Evolutionary conservation across 2,113 vertebrate genomes (phyloP).

Genomic region (Recurvirostra avosetta): DNA sequence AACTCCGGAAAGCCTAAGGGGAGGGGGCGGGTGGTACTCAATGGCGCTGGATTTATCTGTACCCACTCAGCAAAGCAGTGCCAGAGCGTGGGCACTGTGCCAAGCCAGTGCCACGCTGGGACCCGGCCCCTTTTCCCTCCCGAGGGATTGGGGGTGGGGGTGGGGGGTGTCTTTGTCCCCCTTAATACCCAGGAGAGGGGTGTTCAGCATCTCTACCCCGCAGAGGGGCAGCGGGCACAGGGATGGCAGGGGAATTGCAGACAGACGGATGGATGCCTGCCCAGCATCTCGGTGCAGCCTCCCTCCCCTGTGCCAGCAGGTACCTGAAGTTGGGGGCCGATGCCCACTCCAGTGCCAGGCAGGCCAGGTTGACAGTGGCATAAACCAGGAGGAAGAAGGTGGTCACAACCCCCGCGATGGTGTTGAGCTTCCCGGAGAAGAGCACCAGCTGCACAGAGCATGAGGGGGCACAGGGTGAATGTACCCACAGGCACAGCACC

Average conservation of each 20-base stretch:
- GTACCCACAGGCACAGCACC: not conserved
- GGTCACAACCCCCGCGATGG: slow-evolving; percentile 87
- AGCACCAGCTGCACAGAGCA: slow-evolving; percentile 80
- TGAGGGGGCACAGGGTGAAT: not conserved
- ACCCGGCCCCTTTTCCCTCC: not conserved
- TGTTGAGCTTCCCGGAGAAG: slow-evolving; percentile 92
- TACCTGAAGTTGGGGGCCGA: slow-evolving; percentile 92
- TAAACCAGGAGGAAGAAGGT: slow-evolving; percentile 92
- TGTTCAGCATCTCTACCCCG: not conserved
- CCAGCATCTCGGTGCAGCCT: not conserved
- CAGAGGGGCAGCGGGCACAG: not conserved
- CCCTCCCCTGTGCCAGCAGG: not conserved
- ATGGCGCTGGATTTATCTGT: not conserved
- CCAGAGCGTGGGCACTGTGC: not conserved
- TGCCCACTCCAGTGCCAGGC: slow-evolving; percentile 89
- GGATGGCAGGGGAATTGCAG: not conserved
- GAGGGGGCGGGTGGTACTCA: not conserved
- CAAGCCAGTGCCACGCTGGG: not conserved
- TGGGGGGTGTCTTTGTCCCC: not conserved
- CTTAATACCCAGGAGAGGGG: not conserved
- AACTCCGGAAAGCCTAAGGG: slow-evolving; percentile 30
- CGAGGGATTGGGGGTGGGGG: not conserved
- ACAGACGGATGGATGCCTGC: not conserved
- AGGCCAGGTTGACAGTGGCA: slow-evolving; percentile 87
- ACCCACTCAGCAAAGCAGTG: not conserved